A percentile compares a stretch with the other conserved stretches of the same genome.
phyloP scores from a whole-genome alignment of 2,888 invertebrate species.

The Miltochrista miniata region DNA sequence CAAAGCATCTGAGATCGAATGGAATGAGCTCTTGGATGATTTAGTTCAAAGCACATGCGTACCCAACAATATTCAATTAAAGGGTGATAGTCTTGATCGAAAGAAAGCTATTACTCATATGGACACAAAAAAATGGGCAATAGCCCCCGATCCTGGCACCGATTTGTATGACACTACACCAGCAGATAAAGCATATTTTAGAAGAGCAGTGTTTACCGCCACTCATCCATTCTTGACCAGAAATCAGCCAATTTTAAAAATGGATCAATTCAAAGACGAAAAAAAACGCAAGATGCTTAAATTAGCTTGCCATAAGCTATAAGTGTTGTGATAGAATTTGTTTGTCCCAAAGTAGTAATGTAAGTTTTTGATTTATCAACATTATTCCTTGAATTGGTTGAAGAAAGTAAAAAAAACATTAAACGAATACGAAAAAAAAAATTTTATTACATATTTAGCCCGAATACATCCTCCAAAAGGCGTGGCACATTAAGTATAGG shows the following conservation, averaged over 20 bases:
- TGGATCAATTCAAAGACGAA: constrained; percentile 52
- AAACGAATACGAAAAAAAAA: too few species aligned
- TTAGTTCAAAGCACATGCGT: constrained; percentile 50
- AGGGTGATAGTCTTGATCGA: constrained; percentile 50
- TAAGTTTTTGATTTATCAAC: neutral
- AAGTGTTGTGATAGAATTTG: constrained; percentile 19
- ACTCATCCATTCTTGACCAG: constrained; percentile 29
- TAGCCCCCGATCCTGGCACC: constrained; percentile 28
- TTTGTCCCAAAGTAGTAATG: constrained; percentile 1
- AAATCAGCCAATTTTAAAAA: constrained; percentile 48
- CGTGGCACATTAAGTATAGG: too few species aligned
- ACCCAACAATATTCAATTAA: constrained; percentile 29
- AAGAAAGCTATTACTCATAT: constrained; percentile 55
- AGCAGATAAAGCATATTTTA: constrained; percentile 24
- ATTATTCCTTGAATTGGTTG: neutral
- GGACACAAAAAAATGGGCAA: constrained; percentile 47
- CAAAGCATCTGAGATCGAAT: too few species aligned
- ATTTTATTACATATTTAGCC: too few species aligned
- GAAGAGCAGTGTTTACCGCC: constrained; percentile 21
- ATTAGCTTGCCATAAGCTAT: constrained; percentile 66
- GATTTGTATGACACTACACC: constrained; percentile 25
- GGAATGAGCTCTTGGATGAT: constrained; percentile 44
- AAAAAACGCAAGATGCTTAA: constrained; percentile 71
- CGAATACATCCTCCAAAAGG: too few species aligned
- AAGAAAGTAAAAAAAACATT: too few species aligned